Evolutionary conservation across 2,888 invertebrate genomes (phyloP), one percentile per base, ranked within the genome.

Genomic region (Cataglyphis livida): DNA sequence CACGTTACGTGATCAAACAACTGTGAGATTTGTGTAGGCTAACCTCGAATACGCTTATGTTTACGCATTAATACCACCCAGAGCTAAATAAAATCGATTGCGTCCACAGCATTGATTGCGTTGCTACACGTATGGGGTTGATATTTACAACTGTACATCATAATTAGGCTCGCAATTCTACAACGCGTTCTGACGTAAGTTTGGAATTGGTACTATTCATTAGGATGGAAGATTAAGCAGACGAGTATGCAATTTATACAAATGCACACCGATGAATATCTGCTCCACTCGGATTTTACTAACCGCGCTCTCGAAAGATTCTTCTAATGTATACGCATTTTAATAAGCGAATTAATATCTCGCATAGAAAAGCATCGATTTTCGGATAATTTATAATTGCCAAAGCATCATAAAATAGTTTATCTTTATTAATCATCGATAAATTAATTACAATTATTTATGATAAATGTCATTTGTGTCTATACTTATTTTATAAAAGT

Each of bases 131-230:
- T 61, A 48, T 62, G 81, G 59, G 81, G 48, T 71, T 74, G 78
- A 65, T 71, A 76, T 78, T 79, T 84, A 79, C 83, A 25, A 78
- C 61, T 88, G 85, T 88, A 85, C 89, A 88, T 89, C 89, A 87
- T 90, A 90, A 89, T 89, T 88, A 89, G 90, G 85, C 87, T 85
- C 81, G 83, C 85, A 79, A 87, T 84, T 82, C 87, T 86, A 35
- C 0, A 88, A 86, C 78, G 75, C 82, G 64, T 68, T 48, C 74
- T 78, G 65, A 76, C 68, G 84, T 83, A 75, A 84, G 74, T 78
- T 62, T 65, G 76, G 75, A 79, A 78, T 71, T 65, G 48, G 32
- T 54, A 32, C 62, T 61, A 62, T 38, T 79, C 79, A 62, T n/a
- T 61, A 15, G 44, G n/a, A 54, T 18, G 41, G 84, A 65, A 81